Percentiles rank a stretch among this genome's conserved stretches.
phyloP scores from a whole-genome alignment of 2,888 invertebrate species.

The Pheosia gnoma region DNA sequence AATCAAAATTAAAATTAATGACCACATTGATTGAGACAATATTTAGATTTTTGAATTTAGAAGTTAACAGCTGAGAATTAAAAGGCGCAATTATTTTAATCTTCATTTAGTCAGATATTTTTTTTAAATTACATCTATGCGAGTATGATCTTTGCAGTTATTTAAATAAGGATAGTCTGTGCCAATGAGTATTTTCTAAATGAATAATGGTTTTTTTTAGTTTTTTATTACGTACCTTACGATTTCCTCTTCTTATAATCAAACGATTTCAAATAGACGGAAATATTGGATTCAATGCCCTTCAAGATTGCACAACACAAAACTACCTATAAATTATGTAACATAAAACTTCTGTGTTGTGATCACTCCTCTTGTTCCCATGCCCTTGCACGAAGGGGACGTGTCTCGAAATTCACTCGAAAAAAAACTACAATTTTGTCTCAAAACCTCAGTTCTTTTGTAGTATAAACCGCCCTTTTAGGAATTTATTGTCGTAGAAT shows the following conservation, averaged over 20 bases:
- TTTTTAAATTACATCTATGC: too few relatives aligned
- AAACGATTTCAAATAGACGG: conserved; percentile 7
- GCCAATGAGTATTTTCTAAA: too few relatives aligned
- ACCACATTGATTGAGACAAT: too few relatives aligned
- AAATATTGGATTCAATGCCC: conserved; percentile 5
- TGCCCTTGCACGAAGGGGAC: conserved; percentile 67
- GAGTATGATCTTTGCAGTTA: too few relatives aligned
- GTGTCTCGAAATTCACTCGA: conserved; percentile 59
- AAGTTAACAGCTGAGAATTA: too few relatives aligned
- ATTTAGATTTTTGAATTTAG: too few relatives aligned
- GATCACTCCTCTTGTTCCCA: conserved; percentile 80
- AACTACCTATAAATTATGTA: conserved; percentile 57
- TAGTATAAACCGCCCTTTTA: conserved; percentile 77
- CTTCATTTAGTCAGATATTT: too few relatives aligned
- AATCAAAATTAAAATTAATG: background rate
- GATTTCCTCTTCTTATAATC: conserved; percentile 21
- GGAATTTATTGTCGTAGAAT: conserved; percentile 79
- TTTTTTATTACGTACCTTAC: too few relatives aligned
- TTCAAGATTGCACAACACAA: conserved; percentile 40
- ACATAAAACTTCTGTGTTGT: conserved; percentile 63
- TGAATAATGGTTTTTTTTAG: too few relatives aligned
- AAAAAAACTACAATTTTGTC: conserved; percentile 66
- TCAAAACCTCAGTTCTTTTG: conserved; percentile 72
- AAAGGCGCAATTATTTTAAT: conserved; percentile 8
- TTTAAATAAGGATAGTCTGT: too few relatives aligned